Evolutionary conservation across 2,797 vertebrate genomes (phyloP).

Genomic region (Premnoplex brunnescens): DNA sequence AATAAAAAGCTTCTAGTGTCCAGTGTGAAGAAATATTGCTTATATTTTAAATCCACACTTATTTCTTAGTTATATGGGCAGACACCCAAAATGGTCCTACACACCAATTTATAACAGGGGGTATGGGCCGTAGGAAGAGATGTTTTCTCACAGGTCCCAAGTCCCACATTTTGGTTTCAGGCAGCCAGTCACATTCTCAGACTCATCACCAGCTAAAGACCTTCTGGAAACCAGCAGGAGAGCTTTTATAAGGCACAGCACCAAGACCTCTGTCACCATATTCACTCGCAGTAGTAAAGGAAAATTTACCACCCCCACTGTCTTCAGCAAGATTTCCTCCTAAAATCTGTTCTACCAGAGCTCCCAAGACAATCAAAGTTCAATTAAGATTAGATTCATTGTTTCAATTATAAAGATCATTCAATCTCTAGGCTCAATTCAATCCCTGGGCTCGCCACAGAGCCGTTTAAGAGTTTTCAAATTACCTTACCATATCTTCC

Average conservation of each 20-base stretch:
- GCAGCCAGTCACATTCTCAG: neutral
- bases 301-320: neutral
- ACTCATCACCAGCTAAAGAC: neutral
- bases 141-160: neutral
- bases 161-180: neutral
- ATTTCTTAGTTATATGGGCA: neutral
- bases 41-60: neutral
- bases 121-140: neutral
- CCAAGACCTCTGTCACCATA: neutral
- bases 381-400: neutral
- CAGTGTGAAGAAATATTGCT: neutral
- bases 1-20: neutral
- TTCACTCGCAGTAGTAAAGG: neutral
- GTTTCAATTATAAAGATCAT: neutral
- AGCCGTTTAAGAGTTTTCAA: neutral
- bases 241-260: neutral
- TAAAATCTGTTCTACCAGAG: neutral
- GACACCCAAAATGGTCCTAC: neutral
- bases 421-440: neutral
- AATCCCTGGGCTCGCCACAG: neutral
- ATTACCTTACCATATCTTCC: neutral
- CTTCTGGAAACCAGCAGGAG: neutral
- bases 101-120: no score
- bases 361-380: neutral
- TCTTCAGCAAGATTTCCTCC: neutral